phyloP scores from a whole-genome alignment of 2,888 invertebrate species.

The Tachina fera region DNA sequence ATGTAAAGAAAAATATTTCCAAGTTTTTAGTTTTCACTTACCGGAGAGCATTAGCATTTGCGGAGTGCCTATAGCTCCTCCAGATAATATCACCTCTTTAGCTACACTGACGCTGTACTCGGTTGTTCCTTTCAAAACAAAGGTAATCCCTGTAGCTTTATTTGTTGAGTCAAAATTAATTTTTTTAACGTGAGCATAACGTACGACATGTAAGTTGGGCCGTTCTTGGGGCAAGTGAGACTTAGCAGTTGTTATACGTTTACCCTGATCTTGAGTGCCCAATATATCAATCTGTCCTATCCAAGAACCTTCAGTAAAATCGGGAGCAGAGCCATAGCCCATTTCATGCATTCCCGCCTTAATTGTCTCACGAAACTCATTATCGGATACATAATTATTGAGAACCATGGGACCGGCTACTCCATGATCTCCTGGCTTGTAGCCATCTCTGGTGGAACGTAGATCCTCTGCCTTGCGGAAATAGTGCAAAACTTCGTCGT shows the following conservation, averaged over 20 bases:
- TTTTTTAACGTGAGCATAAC: constrained; percentile 85
- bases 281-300: constrained; percentile 94
- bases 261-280: constrained; percentile 92
- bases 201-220: constrained; percentile 85
- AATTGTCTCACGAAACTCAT: constrained; percentile 87
- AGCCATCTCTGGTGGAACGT: constrained; percentile 81
- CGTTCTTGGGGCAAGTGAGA: constrained; percentile 87
- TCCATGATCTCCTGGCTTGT: constrained; percentile 84
- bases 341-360: constrained; percentile 91
- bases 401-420: constrained; percentile 85
- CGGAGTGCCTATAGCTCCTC: constrained; percentile 95
- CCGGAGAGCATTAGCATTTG: constrained; percentile 96
- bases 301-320: constrained; percentile 92
- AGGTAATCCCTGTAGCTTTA: constrained; percentile 84
- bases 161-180: constrained; percentile 84
- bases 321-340: constrained; percentile 90
- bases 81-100: constrained; percentile 93
- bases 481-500: constrained; percentile 90
- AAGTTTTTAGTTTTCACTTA: constrained; percentile 70
- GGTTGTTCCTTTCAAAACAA: constrained; percentile 84
- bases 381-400: constrained; percentile 87
- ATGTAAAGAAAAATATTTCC: background rate
- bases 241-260: constrained; percentile 90
- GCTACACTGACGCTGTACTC: constrained; percentile 84
- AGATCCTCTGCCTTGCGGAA: constrained; percentile 92